Conservation (phyloP, 2,888 invertebrate species). For the Cantharis lateralis region DNA sequence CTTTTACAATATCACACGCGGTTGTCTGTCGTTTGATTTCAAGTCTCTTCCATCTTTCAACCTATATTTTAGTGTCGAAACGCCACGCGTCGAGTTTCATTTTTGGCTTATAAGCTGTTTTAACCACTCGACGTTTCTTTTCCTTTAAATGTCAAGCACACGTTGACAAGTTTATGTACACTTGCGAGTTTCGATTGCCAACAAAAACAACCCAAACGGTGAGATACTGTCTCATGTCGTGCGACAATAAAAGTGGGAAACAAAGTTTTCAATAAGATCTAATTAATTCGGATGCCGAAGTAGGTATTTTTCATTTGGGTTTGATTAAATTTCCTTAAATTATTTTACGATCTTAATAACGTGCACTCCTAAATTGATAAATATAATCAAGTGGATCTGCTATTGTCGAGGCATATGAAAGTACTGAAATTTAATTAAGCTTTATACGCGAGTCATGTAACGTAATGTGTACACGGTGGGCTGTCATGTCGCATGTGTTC, state of each 20-base stretch:
- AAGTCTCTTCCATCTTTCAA: background rate
- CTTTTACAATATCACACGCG: background rate
- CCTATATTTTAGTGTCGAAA: slow-evolving; percentile 13
- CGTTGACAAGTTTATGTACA: slow-evolving; percentile 30
- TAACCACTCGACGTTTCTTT: slow-evolving; percentile 32
- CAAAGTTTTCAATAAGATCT: background rate
- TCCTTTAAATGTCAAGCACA: slow-evolving; percentile 38
- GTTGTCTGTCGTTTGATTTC: background rate
- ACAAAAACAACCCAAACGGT: background rate
- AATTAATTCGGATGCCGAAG: background rate
- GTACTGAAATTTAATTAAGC: slow-evolving; percentile 53
- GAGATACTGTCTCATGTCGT: background rate
- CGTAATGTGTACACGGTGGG: slow-evolving; percentile 44
- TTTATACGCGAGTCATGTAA: slow-evolving; percentile 48
- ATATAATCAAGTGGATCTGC: slow-evolving; percentile 31
- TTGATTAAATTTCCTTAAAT: background rate
- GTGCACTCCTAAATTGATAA: slow-evolving; percentile 14
- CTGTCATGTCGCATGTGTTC: slow-evolving; percentile 47
- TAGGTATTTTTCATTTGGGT: background rate
- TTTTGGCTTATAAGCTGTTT: slow-evolving; percentile 27
- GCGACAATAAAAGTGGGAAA: background rate
- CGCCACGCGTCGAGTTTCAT: slow-evolving; percentile 17
- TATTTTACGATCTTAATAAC: background rate
- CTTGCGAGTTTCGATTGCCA: background rate
- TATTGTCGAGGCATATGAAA: slow-evolving; percentile 43